Evolutionary conservation across 2,113 vertebrate species (phyloP).

Genomic region (Elephantulus edwardii): DNA sequence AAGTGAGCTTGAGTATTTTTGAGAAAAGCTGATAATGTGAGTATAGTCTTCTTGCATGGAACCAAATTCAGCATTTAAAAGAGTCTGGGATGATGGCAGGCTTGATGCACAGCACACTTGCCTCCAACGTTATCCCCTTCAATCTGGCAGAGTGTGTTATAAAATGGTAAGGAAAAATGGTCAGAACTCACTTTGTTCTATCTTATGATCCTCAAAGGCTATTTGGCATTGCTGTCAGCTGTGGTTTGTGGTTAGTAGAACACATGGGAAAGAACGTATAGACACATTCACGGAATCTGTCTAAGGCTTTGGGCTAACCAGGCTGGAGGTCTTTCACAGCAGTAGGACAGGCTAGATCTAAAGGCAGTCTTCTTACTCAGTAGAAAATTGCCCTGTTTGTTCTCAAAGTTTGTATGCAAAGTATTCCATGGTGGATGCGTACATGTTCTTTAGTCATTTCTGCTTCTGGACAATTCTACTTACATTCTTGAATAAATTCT

Average conservation of each 20-base stretch:
- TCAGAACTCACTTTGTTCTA: neutral
- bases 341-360: neutral
- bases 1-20: too few relatives aligned
- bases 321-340: neutral
- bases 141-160: neutral
- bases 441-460: neutral
- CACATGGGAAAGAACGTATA: neutral
- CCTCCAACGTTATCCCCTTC: neutral
- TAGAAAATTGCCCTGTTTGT: neutral
- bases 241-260: neutral
- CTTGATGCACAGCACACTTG: neutral
- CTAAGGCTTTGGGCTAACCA: neutral
- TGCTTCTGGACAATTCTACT: constrained; percentile 41
- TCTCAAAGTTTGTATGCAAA: neutral
- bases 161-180: neutral
- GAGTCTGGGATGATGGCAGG: neutral
- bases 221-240: neutral
- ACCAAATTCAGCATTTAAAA: neutral
- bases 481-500: neutral
- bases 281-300: neutral
- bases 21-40: too few relatives aligned
- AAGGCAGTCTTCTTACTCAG: neutral
- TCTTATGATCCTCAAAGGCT: neutral
- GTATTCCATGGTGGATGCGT: neutral
- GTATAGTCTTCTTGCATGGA: accelerated